Conservation (phyloP, 2,797 vertebrate species). For the Cryptoprocta ferox region DNA sequence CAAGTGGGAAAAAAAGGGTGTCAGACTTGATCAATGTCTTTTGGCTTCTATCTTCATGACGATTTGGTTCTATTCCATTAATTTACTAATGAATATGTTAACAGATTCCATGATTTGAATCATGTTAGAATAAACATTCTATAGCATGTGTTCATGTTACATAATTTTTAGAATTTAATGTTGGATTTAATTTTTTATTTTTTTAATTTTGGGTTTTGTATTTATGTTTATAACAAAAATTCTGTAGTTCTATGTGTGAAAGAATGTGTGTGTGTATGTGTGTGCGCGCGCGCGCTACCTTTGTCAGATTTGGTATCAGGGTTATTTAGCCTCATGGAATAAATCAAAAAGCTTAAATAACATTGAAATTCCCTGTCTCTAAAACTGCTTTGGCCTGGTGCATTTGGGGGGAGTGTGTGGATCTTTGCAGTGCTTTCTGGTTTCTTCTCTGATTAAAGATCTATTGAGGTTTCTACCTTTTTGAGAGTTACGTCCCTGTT, state of each 20-base stretch:
- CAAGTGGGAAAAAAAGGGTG: background rate
- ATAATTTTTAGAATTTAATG: background rate
- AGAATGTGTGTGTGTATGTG: background rate
- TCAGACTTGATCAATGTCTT: background rate
- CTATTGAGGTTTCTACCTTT: background rate
- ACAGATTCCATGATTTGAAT: background rate
- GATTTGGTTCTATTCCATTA: background rate
- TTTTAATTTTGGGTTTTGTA: background rate
- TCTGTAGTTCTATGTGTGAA: background rate
- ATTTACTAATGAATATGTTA: background rate
- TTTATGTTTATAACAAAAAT: background rate
- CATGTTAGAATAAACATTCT: background rate
- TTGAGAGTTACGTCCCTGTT: background rate
- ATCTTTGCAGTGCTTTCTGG: background rate
- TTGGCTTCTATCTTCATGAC: background rate
- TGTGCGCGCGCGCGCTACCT: background rate
- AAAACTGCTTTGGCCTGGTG: background rate
- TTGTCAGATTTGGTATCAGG: background rate
- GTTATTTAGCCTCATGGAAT: background rate
- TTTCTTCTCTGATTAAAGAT: background rate
- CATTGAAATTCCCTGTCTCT: background rate
- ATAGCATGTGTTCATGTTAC: background rate
- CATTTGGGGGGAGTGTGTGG: background rate
- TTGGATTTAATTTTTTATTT: background rate
- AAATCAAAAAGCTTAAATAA: background rate